Percentiles rank a stretch among this genome's conserved stretches.
Conservation (phyloP, 2,797 vertebrate genomes). For the Epinephelus awoara region DNA sequence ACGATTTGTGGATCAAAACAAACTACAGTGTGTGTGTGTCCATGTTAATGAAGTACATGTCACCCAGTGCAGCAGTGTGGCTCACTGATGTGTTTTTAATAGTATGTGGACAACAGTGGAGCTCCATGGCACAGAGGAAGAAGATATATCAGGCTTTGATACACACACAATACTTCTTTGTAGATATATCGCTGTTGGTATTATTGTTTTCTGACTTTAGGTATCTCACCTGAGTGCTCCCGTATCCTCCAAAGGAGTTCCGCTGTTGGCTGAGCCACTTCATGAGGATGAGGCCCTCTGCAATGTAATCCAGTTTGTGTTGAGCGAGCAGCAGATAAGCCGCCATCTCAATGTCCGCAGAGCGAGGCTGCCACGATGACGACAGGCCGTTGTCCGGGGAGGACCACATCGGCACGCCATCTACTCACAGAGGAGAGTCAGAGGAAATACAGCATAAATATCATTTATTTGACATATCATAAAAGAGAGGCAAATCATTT, state of each 20-base stretch:
- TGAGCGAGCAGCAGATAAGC: conserved; percentile 89
- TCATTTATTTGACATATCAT: too few species aligned
- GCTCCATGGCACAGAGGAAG: too few species aligned
- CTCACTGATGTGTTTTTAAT: too few species aligned
- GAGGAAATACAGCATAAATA: not conserved
- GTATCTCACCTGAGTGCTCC: conserved; percentile 90
- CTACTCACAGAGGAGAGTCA: conserved; percentile 52
- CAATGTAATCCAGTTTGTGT: conserved; percentile 74
- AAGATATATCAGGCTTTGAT: too few species aligned
- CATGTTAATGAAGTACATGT: too few species aligned
- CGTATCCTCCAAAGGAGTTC: conserved; percentile 90
- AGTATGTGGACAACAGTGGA: too few species aligned
- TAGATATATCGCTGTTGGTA: not conserved
- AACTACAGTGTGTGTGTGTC: too few species aligned
- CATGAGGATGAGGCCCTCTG: conserved; percentile 85
- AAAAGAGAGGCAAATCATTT: too few species aligned
- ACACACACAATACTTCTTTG: too few species aligned
- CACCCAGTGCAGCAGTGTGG: too few species aligned
- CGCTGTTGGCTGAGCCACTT: conserved; percentile 93
- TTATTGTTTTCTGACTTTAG: not conserved
- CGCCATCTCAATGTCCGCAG: conserved; percentile 89
- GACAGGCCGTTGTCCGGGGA: conserved; percentile 72
- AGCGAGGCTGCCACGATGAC: conserved; percentile 88
- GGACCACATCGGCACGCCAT: conserved; percentile 85
- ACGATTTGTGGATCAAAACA: too few species aligned